Conservation (phyloP, 2,888 invertebrate species). For the Oligia latruncula region DNA sequence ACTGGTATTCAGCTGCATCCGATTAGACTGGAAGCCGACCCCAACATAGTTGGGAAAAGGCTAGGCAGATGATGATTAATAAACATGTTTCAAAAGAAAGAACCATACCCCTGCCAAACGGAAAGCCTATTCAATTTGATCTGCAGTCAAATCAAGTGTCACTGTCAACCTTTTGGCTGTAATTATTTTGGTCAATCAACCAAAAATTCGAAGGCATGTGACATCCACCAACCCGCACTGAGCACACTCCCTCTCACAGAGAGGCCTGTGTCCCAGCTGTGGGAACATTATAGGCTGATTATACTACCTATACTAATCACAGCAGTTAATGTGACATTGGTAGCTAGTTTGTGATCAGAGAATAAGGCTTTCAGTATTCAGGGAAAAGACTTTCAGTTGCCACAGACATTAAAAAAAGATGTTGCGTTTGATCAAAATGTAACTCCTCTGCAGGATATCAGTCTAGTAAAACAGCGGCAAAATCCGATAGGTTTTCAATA, state of each 20-base stretch:
- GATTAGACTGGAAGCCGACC: too few relatives aligned
- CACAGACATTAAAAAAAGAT: not conserved
- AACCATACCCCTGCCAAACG: not conserved
- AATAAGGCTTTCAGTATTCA: not conserved
- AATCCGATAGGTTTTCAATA: not conserved
- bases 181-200: not conserved
- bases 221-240: too few relatives aligned
- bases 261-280: too few relatives aligned
- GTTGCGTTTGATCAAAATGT: not conserved
- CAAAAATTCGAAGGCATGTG: too few relatives aligned
- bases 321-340: not conserved
- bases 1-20: too few relatives aligned
- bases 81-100: not conserved
- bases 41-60: too few relatives aligned
- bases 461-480: not conserved
- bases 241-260: too few relatives aligned
- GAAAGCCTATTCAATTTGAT: not conserved
- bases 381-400: not conserved
- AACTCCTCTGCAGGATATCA: not conserved
- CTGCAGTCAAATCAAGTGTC: not conserved
- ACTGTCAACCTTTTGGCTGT: not conserved
- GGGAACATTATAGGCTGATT: too few relatives aligned
- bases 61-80: not conserved
- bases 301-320: not conserved
- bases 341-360: not conserved